Percentiles rank a stretch among this genome's conserved stretches.
Evolutionary conservation across 2,113 vertebrate genomes (phyloP).

Genomic region (Smithornis capensis): DNA sequence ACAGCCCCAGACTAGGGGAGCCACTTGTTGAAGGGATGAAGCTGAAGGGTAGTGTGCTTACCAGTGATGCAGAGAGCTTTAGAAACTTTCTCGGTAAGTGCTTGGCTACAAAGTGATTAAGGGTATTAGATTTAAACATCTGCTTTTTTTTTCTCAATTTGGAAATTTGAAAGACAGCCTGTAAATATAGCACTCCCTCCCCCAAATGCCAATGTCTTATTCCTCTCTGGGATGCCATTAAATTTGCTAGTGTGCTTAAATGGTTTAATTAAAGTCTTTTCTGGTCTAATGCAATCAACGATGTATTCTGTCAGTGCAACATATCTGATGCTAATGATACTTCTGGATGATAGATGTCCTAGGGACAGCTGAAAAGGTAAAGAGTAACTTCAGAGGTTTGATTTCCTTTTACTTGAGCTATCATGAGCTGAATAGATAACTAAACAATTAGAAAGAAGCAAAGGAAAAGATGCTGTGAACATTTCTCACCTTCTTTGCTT

Average conservation of each 20-base stretch:
- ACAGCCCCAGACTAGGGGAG: neutral
- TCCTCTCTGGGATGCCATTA: neutral
- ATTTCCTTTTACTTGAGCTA: neutral
- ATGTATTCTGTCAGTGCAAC: neutral
- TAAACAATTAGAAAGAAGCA: neutral
- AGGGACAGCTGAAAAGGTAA: neutral
- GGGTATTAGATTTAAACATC: neutral
- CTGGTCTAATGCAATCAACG: neutral
- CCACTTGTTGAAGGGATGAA: neutral
- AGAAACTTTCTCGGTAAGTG: neutral
- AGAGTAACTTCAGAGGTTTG: neutral
- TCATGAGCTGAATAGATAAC: neutral
- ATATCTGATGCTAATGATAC: neutral
- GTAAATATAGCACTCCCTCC: neutral
- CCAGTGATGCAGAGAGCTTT: neutral
- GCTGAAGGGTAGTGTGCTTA: neutral
- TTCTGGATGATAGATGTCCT: neutral
- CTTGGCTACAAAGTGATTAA: neutral
- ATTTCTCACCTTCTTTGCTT: neutral
- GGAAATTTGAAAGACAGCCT: neutral
- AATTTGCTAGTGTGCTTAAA: neutral
- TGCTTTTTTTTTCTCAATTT: neutral
- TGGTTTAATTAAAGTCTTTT: neutral
- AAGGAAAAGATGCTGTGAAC: neutral
- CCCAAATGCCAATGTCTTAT: accelerated